Evolutionary conservation across 2,113 vertebrate species (phyloP).

Genomic region (Antennarius striatus): DNA sequence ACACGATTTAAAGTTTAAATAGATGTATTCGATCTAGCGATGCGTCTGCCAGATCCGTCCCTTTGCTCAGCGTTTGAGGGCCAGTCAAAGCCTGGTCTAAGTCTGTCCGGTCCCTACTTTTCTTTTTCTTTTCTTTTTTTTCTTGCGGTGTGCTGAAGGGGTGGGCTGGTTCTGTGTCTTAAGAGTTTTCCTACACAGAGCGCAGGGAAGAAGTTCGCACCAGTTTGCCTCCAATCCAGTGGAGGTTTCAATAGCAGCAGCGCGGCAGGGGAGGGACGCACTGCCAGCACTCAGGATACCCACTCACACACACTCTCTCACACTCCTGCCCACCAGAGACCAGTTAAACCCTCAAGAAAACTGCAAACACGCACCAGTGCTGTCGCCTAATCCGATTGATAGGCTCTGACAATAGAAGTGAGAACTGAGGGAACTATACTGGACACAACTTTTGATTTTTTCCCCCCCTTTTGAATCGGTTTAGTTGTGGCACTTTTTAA

Average conservation of each 20-base stretch:
- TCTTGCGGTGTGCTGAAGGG: constrained; percentile 43
- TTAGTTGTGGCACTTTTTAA: constrained; percentile 21
- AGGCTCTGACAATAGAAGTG: constrained; percentile 50
- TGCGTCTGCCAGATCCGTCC: constrained; percentile 2
- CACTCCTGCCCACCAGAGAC: constrained; percentile 67
- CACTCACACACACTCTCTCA: constrained; percentile 41
- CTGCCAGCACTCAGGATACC: constrained; percentile 73
- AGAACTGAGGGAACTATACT: constrained; percentile 62
- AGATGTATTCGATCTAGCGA: neutral
- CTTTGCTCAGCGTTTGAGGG: constrained; percentile 28
- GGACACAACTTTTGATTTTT: constrained; percentile 59
- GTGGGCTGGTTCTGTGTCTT: constrained; percentile 74
- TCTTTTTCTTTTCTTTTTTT: constrained; percentile 7
- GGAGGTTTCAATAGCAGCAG: constrained; percentile 76
- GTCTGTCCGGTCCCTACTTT: constrained; percentile 35
- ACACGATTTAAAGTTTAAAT: constrained; percentile 3
- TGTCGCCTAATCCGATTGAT: constrained; percentile 59
- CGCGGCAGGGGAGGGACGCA: constrained; percentile 77
- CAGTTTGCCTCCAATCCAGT: constrained; percentile 74
- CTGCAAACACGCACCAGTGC: constrained; percentile 65
- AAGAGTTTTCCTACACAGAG: constrained; percentile 62
- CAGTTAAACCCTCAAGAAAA: constrained; percentile 69
- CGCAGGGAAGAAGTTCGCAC: constrained; percentile 64
- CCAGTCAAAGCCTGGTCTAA: constrained; percentile 28
- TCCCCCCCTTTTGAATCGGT: constrained; percentile 13